A percentile compares a stretch with the other conserved stretches of the same genome.
phyloP scores from a whole-genome alignment of 2,888 invertebrate genomes.

The Sialis lutaria region DNA sequence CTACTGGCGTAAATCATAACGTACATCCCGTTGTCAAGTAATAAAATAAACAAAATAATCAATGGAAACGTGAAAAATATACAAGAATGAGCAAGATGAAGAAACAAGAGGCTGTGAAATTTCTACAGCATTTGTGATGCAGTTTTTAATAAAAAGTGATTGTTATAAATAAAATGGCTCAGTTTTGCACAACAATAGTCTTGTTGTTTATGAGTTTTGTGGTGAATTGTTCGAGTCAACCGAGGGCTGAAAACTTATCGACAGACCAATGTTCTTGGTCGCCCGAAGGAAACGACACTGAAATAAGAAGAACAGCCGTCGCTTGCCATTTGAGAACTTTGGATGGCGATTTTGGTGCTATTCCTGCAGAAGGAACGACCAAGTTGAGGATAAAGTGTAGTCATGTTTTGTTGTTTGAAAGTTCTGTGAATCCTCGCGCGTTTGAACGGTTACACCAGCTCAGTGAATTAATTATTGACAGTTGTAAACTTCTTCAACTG shows the following conservation, averaged over 20 bases:
- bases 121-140: too few species aligned
- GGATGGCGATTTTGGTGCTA: conserved; percentile 45
- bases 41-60: too few species aligned
- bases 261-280: conserved; percentile 28
- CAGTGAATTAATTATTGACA: conserved; percentile 54
- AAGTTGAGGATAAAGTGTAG: conserved; percentile 60
- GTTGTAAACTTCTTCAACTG: conserved; percentile 64
- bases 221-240: not conserved
- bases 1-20: too few species aligned
- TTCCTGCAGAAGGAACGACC: conserved; percentile 52
- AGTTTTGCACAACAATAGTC: too few species aligned
- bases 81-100: too few species aligned
- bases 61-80: too few species aligned
- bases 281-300: conserved; percentile 28
- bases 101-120: too few species aligned
- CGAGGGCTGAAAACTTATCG: conserved; percentile 15
- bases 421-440: conserved; percentile 51
- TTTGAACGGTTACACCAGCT: conserved; percentile 57
- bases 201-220: not conserved
- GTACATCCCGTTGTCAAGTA: too few species aligned
- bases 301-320: conserved; percentile 33
- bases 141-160: too few species aligned
- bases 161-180: too few species aligned
- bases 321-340: conserved; percentile 54
- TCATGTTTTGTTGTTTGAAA: conserved; percentile 61